Percentiles rank a stretch among this genome's conserved stretches.
Evolutionary conservation across 1,140 invertebrate species (phyloP).

Genomic region (Halictus rubicundus): DNA sequence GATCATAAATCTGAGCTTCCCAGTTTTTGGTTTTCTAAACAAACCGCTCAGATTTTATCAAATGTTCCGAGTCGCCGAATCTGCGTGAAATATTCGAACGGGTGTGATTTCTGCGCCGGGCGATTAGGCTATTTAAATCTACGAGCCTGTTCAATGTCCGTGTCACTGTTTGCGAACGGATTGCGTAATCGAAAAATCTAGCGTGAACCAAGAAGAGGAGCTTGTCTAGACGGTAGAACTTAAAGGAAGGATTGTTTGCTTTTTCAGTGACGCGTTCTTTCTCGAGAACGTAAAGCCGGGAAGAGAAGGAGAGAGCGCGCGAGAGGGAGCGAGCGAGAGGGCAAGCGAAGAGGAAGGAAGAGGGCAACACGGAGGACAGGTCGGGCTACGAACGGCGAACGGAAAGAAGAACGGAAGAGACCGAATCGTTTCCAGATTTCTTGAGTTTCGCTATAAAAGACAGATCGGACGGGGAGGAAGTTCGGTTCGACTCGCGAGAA

Average conservation of each 20-base stretch:
- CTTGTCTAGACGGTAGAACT: constrained; percentile 33
- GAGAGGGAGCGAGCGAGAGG: too few relatives aligned
- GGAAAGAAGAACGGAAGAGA: neutral
- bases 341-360: too few relatives aligned
- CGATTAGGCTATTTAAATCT: neutral
- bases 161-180: neutral
- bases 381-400: neutral
- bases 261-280: constrained; percentile 16
- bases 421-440: constrained; percentile 34
- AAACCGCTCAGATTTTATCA: too few relatives aligned
- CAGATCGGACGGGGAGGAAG: neutral
- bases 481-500: constrained; percentile 24
- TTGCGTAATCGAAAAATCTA: constrained; percentile 6
- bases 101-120: neutral
- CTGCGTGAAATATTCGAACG: too few relatives aligned
- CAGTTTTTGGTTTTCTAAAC: too few relatives aligned
- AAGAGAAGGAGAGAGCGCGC: too few relatives aligned
- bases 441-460: constrained; percentile 43
- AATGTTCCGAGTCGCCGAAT: too few relatives aligned
- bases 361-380: too few relatives aligned
- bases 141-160: neutral
- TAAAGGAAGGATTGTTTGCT: constrained; percentile 31
- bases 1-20: too few relatives aligned
- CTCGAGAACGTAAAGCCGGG: neutral
- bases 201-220: constrained; percentile 16